Percentiles rank a stretch among this genome's conserved stretches.
Conservation (phyloP, 2,888 invertebrate species). For the Amphipyra berbera region DNA sequence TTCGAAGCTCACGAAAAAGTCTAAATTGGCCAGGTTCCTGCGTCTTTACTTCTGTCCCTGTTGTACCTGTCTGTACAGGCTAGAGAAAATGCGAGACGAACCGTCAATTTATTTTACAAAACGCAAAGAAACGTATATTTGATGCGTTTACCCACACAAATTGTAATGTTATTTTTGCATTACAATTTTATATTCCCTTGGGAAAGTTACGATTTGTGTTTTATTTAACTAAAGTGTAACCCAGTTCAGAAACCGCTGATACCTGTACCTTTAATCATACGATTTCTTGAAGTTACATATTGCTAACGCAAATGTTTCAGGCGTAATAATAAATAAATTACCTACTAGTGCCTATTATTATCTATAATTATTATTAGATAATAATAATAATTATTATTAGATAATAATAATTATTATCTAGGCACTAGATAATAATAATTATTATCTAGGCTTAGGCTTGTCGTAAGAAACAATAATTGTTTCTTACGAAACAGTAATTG, state of each 20-base stretch:
- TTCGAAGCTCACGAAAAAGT: slow-evolving; percentile 69
- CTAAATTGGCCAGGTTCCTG: slow-evolving; percentile 80
- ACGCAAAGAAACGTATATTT: slow-evolving; percentile 29
- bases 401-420: too few relatives aligned
- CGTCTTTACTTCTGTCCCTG: slow-evolving; percentile 85
- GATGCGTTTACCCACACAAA: slow-evolving; percentile 8
- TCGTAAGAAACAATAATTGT: too few relatives aligned
- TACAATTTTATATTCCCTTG: slow-evolving; percentile 21
- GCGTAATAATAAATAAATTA: too few relatives aligned
- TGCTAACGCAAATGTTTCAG: slow-evolving; percentile 18
- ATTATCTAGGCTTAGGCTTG: too few relatives aligned
- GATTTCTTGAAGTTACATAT: slow-evolving; percentile 1
- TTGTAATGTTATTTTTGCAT: slow-evolving; percentile 31
- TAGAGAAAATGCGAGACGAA: slow-evolving; percentile 77
- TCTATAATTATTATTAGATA: too few relatives aligned
- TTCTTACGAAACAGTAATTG: too few relatives aligned
- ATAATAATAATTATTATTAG: too few relatives aligned
- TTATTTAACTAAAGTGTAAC: slow-evolving; percentile 5
- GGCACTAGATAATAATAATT: too few relatives aligned
- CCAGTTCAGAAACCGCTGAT: too few relatives aligned
- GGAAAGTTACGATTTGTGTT: slow-evolving; percentile 15
- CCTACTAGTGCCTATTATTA: too few relatives aligned
- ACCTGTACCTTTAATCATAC: too few relatives aligned
- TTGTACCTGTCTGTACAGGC: slow-evolving; percentile 81
- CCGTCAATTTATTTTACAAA: slow-evolving; percentile 54